Percentiles rank a stretch among this genome's conserved stretches.
phyloP scores from a whole-genome alignment of 1,140 invertebrate genomes.

The Glossosoma conforme region DNA sequence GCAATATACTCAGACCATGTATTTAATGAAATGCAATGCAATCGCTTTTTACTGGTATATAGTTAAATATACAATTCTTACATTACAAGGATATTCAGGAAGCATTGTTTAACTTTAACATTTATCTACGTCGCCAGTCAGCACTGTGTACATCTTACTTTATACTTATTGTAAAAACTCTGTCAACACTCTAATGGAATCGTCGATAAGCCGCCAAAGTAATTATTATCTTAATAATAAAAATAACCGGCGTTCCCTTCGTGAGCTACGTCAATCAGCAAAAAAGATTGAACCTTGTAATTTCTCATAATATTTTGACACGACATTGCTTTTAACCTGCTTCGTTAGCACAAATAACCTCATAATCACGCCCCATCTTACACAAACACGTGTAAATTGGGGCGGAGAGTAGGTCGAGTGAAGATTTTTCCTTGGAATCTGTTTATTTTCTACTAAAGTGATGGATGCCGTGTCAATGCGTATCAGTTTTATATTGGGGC shows the following conservation, averaged over 20 bases:
- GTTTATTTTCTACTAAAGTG: slow-evolving; percentile 28
- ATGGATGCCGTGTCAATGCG: slow-evolving; percentile 26
- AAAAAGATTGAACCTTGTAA: slow-evolving; percentile 12
- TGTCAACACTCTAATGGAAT: no score
- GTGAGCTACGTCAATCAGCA: not conserved
- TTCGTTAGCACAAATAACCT: slow-evolving; percentile 24
- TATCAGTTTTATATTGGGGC: slow-evolving; percentile 22
- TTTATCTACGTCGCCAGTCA: no score
- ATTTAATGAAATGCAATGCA: no score
- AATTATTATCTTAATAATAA: not conserved
- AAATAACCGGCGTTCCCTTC: not conserved
- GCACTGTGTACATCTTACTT: no score
- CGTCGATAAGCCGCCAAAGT: not conserved
- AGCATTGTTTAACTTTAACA: no score
- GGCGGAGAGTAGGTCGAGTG: not conserved
- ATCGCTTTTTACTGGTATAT: no score
- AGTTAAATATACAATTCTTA: no score
- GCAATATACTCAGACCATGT: no score
- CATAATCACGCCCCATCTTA: slow-evolving; percentile 14
- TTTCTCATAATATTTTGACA: slow-evolving; percentile 30
- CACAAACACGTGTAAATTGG: slow-evolving; percentile 19
- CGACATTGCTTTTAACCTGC: slow-evolving; percentile 20
- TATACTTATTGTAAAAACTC: no score
- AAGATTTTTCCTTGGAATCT: slow-evolving; percentile 20
- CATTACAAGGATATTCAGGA: no score